Base-by-base conservation (phyloP, 1,140 invertebrate genomes). In the Heliconius hewitsoni region DNA sequence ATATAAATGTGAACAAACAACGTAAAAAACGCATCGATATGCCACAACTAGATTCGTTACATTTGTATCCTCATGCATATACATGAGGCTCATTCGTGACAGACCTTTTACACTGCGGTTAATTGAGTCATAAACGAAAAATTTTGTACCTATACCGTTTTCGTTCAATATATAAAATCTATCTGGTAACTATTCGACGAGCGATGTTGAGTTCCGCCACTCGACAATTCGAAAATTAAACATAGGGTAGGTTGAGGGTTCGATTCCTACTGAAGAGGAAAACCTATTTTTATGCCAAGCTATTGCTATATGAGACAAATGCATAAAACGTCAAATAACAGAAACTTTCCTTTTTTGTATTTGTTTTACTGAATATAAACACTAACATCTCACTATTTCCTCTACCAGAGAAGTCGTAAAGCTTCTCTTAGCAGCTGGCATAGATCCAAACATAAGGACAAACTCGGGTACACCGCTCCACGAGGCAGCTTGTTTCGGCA, bases 401-500 rank as follows among this genome's bases (percentile, higher is more conserved):
- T 76, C 9, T 30, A 74, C 81, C 84, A 98, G 97, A 94, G 96
- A 96, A 55, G 98, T 99, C 19, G 98, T 99, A 46, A 96, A 97
- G 83, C 96, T 97, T 0, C 95, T 99, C 8, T 94, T 99, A 66
- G 95, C 96, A 27, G 97, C 98, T 55, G 98, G 98, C 1, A 97
- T 99, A 84, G 97, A 98, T 88, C 97, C 99, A 0, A 99, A 99
- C 92, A 96, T 98, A 1, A 95, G 97, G 82, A 99, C 98, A 2
- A 96, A 96, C 73, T 96, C 97, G 39, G 99, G 99, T 1, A 98
- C 98, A 2, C 98, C 98, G 0, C 95, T 99, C 79, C 99, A 99
- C 95, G 98, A 99, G 88, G 98, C 98, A 2, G 98, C 98, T 0
- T 95, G 99, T 8, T 99, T 97, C 94, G 98, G 98, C 73, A 99